A percentile compares a stretch with the other conserved stretches of the same genome.
Evolutionary conservation across 2,888 invertebrate genomes (phyloP).

Genomic region (Pandemis heparana): DNA sequence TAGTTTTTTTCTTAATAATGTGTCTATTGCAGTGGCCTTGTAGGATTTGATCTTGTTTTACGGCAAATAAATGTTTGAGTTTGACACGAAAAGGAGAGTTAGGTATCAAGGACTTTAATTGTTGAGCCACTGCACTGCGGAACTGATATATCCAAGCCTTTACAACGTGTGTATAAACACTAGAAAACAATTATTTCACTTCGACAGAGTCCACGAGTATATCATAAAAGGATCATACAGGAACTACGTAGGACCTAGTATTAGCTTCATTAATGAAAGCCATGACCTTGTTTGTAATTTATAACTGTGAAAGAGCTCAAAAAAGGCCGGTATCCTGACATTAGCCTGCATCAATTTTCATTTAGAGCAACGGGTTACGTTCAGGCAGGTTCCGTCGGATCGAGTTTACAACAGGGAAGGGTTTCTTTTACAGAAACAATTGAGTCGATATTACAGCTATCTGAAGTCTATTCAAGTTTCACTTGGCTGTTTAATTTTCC

Average conservation of each 20-base stretch:
- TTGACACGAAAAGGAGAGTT: too few species aligned
- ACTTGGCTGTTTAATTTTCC: conserved; percentile 1
- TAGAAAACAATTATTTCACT: too few species aligned
- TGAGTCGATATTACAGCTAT: conserved; percentile 11
- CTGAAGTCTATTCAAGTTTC: conserved; percentile 3
- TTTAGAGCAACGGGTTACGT: conserved; percentile 23
- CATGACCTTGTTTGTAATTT: conserved; percentile 25
- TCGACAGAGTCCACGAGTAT: too few species aligned
- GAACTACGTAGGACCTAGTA: background rate
- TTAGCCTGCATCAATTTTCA: conserved; percentile 39
- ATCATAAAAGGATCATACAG: background rate
- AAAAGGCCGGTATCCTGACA: conserved; percentile 21
- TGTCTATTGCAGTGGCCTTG: too few species aligned
- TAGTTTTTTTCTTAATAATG: too few species aligned
- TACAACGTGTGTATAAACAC: too few species aligned
- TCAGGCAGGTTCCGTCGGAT: conserved; percentile 16
- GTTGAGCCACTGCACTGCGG: too few species aligned
- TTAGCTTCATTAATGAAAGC: background rate
- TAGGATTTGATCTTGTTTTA: too few species aligned
- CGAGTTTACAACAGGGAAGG: conserved; percentile 11
- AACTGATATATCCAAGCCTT: too few species aligned
- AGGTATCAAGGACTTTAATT: too few species aligned
- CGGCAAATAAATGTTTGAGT: too few species aligned
- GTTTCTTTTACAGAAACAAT: conserved; percentile 9
- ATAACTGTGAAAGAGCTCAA: conserved; percentile 28